Conservation (phyloP, 1,140 invertebrate species). For the Zelostemma sp. region DNA sequence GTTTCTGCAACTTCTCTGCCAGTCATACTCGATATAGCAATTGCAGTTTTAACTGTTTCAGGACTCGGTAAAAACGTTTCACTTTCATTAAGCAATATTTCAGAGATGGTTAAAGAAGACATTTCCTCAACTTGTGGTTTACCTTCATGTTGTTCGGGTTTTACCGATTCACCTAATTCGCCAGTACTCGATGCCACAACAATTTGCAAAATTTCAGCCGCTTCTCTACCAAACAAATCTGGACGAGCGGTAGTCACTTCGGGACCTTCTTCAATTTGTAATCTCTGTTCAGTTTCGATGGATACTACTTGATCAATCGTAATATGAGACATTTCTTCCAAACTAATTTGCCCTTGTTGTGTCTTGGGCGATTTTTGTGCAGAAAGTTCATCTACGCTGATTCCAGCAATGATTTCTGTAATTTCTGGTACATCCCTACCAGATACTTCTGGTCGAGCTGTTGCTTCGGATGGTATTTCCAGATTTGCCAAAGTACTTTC, state of each 20-base stretch:
- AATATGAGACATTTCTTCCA: slow-evolving; percentile 40
- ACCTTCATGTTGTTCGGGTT: slow-evolving; percentile 42
- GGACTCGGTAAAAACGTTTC: neutral
- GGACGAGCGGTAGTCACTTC: slow-evolving; percentile 22
- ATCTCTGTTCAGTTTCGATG: slow-evolving; percentile 50
- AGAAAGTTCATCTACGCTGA: slow-evolving; percentile 22
- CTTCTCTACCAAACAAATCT: slow-evolving; percentile 38
- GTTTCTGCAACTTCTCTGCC: slow-evolving; percentile 56
- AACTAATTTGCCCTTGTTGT: slow-evolving; percentile 23
- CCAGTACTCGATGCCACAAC: slow-evolving; percentile 15
- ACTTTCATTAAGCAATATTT: slow-evolving; percentile 50
- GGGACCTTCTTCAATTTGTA: slow-evolving; percentile 22
- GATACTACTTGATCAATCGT: slow-evolving; percentile 47
- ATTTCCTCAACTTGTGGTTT: slow-evolving; percentile 48
- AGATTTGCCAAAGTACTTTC: slow-evolving; percentile 32
- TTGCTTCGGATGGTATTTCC: slow-evolving; percentile 38
- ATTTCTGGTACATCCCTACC: slow-evolving; percentile 50
- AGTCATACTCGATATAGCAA: slow-evolving; percentile 33
- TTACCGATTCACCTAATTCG: slow-evolving; percentile 5
- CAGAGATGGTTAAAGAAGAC: slow-evolving; percentile 47
- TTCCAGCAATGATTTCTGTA: slow-evolving; percentile 37
- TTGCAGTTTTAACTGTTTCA: slow-evolving; percentile 16
- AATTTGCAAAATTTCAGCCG: slow-evolving; percentile 50
- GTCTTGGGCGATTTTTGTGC: slow-evolving; percentile 26
- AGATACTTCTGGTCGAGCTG: slow-evolving; percentile 33